phyloP scores from a whole-genome alignment of 2,113 vertebrate genomes.

The Nothoprocta pentlandii region DNA sequence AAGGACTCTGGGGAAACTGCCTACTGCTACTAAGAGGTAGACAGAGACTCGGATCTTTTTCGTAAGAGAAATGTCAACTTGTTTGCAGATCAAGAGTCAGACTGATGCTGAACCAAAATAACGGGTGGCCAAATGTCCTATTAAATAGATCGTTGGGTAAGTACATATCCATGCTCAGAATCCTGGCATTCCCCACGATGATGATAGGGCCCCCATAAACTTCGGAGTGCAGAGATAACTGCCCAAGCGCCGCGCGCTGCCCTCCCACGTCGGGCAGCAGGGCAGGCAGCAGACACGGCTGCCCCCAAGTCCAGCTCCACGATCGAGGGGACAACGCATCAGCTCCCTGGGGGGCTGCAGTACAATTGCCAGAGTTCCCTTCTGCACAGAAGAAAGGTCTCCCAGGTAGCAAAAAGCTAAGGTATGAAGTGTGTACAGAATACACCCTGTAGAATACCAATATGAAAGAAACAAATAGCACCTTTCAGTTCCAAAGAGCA shows the following conservation, averaged over 20 bases:
- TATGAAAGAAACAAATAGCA: neutral
- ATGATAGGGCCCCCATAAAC: neutral
- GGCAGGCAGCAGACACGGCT: no score
- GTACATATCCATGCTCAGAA: neutral
- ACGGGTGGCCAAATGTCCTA: neutral
- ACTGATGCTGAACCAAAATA: neutral
- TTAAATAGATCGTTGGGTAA: neutral
- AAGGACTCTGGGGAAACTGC: neutral
- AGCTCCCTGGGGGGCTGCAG: neutral
- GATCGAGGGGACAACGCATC: neutral
- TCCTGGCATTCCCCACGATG: neutral
- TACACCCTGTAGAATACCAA: neutral
- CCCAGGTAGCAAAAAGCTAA: neutral
- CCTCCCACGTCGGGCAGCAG: neutral
- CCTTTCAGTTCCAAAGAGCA: neutral
- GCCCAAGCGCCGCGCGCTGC: neutral
- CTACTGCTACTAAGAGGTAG: neutral
- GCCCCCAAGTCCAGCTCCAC: no score
- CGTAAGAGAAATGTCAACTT: neutral
- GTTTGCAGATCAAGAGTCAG: neutral
- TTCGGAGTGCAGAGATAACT: no score
- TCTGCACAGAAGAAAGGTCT: neutral
- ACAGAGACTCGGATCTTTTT: neutral
- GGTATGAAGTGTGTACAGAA: neutral
- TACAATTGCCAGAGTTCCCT: neutral